phyloP scores from a whole-genome alignment of 2,888 invertebrate genomes.

The Drosophila mayaguana region DNA sequence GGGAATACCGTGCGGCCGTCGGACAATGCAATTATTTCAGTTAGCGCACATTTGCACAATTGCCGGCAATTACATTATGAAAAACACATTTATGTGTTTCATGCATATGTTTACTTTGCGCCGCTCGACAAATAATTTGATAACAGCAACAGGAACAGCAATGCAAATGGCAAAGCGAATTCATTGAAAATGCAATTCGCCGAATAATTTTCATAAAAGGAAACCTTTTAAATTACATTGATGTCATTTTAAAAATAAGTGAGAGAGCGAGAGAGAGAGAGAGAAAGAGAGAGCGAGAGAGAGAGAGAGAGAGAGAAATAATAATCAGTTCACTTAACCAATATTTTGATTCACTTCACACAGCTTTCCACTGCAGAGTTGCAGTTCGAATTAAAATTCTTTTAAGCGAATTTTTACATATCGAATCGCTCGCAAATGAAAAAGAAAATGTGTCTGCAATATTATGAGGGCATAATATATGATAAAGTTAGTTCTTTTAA shows the following conservation, averaged over 20 bases:
- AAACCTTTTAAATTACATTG: conserved; percentile 16
- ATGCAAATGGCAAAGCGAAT: background rate
- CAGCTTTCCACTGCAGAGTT: background rate
- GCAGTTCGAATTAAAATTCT: background rate
- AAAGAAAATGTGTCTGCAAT: too few species aligned
- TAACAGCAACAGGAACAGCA: background rate
- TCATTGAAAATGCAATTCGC: conserved; percentile 17
- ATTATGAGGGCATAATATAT: too few species aligned
- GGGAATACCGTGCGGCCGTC: conserved; percentile 39
- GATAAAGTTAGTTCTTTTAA: too few species aligned
- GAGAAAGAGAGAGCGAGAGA: too few species aligned
- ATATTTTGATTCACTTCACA: background rate
- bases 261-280: too few species aligned
- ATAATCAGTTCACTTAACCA: background rate
- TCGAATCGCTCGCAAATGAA: too few species aligned
- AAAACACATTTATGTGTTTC: conserved; percentile 54
- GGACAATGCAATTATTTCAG: conserved; percentile 70
- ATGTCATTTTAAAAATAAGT: background rate
- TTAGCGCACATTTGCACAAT: conserved; percentile 51
- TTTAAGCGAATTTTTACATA: background rate
- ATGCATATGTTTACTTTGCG: conserved; percentile 41
- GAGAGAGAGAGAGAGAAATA: too few species aligned
- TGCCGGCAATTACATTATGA: conserved; percentile 68
- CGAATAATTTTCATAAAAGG: conserved; percentile 26
- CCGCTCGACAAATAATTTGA: conserved; percentile 8